A percentile compares a stretch with the other conserved stretches of the same genome.
These are phyloP conservation scores for Bimastos eiseni DNA, from an alignment of 2,888 invertebrate genomes.

Conservation along the genomic window DNA sequence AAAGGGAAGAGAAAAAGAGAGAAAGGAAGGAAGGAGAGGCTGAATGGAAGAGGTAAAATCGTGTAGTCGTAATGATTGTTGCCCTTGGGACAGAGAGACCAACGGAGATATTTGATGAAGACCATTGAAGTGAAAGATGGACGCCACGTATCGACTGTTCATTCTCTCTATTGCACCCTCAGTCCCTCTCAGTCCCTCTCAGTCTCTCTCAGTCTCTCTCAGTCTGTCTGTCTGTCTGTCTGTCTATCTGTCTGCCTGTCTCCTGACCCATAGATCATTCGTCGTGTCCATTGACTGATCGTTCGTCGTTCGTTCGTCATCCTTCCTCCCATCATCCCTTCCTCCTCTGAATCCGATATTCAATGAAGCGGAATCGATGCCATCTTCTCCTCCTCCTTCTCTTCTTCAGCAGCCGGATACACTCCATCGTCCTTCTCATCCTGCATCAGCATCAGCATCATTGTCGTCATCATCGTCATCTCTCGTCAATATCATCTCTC, in stretches of 20 bases:
- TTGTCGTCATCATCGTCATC: neutral
- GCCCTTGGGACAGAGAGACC: neutral
- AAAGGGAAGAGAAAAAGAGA: no score
- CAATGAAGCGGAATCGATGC: neutral
- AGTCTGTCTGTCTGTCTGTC: neutral
- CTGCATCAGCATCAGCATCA: neutral
- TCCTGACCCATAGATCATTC: neutral
- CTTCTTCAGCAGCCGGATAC: neutral
- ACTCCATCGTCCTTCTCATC: neutral
- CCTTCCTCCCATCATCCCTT: neutral
- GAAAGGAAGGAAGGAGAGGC: neutral
- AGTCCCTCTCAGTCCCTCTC: neutral
- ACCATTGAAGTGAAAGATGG: neutral
- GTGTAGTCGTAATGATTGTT: constrained; percentile 13
- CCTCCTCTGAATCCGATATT: neutral
- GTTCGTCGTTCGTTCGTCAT: neutral
- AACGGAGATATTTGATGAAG: neutral
- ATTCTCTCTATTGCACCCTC: neutral
- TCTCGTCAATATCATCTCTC: neutral
- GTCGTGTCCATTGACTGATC: neutral
- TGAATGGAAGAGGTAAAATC: no score
- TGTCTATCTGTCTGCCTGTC: neutral
- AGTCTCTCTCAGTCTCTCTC: no score
- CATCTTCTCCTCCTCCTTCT: neutral
- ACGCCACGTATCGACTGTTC: neutral